These are phyloP conservation scores for Paedocypris sp. DNA, from an alignment of 2,113 vertebrate genomes.

Conservation along the genomic window DNA sequence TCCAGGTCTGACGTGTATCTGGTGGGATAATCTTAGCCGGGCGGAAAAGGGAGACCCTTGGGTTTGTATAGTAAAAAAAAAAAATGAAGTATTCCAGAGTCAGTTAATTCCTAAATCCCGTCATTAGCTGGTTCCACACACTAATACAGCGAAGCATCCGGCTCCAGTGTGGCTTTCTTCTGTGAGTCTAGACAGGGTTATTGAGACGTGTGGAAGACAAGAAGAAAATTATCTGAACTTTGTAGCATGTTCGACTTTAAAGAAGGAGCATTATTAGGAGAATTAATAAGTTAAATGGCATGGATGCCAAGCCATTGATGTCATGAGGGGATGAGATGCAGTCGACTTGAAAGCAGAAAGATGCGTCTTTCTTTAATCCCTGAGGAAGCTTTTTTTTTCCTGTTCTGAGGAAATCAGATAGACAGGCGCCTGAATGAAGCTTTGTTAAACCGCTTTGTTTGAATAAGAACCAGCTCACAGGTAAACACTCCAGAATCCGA, in stretches of 20 bases:
- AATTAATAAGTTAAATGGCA: not conserved
- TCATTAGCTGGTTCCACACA: not conserved
- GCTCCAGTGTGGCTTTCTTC: not conserved
- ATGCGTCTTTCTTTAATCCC: slow-evolving; percentile 6
- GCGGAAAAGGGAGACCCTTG: not conserved
- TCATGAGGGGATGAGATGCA: slow-evolving; percentile 18
- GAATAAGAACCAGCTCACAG: slow-evolving; percentile 47
- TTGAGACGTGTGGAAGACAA: not conserved
- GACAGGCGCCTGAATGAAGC: slow-evolving; percentile 44
- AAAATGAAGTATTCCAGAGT: not conserved
- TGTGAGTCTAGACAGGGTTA: not conserved
- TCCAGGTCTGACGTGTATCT: not conserved
- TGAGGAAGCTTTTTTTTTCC: slow-evolving; percentile 24
- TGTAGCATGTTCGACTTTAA: not conserved
- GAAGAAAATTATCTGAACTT: no score
- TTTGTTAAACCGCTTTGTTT: slow-evolving; percentile 57
- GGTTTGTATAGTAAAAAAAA: not conserved
- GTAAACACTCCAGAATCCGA: slow-evolving; percentile 46
- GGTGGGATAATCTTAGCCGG: not conserved
- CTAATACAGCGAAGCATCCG: not conserved
- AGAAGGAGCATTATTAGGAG: not conserved
- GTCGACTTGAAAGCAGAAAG: not conserved
- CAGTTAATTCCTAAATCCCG: not conserved
- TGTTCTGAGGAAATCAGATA: slow-evolving; percentile 41
- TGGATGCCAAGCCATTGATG: not conserved